Conservation (phyloP, 2,113 vertebrate genomes). For the Callopanchax toddi region DNA sequence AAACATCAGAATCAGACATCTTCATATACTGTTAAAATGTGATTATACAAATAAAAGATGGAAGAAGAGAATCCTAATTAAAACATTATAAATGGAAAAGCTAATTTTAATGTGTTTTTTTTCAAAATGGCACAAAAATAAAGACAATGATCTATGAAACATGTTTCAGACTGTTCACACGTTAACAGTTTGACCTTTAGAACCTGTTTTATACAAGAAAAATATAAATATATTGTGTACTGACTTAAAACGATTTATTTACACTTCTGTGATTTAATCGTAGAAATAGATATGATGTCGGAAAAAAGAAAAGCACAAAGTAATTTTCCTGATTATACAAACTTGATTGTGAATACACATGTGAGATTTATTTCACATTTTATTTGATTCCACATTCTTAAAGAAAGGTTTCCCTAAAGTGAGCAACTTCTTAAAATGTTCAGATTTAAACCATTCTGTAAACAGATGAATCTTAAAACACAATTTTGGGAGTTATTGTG, state of each 20-base stretch:
- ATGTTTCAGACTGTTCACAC: neutral
- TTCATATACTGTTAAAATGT: conserved; percentile 7
- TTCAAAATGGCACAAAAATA: neutral
- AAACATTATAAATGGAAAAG: neutral
- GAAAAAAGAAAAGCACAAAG: neutral
- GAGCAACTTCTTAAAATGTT: no score
- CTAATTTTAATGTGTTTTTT: neutral
- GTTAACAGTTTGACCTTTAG: neutral
- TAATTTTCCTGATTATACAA: no score
- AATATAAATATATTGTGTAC: conserved; percentile 10
- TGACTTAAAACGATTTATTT: neutral
- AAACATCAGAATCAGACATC: conserved; percentile 7
- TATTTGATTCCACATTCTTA: no score
- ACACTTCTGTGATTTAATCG: neutral
- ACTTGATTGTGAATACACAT: no score
- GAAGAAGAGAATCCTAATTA: neutral
- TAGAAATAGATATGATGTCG: neutral
- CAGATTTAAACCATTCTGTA: no score
- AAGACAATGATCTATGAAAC: neutral
- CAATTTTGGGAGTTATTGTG: no score
- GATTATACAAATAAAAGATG: neutral
- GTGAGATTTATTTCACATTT: no score
- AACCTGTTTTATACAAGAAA: conserved; percentile 8
- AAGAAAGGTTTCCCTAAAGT: no score
- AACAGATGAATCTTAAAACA: no score